Percentiles rank a stretch among this genome's conserved stretches.
These are phyloP conservation scores for Leptodactylus fuscus DNA, from an alignment of 2,113 vertebrate species.

Conservation along the genomic window DNA sequence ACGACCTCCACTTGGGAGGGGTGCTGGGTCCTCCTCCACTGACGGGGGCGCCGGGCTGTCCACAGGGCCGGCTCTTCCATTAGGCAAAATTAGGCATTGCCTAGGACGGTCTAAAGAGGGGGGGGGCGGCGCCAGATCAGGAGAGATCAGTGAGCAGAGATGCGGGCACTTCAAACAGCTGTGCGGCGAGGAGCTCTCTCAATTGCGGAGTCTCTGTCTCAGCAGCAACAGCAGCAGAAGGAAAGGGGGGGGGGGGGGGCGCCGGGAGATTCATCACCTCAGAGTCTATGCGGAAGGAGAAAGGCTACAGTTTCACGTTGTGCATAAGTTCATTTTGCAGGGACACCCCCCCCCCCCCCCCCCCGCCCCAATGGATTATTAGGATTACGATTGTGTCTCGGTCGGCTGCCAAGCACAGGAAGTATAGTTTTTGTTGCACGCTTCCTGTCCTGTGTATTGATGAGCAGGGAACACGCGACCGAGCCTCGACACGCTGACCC, in stretches of 20 bases:
- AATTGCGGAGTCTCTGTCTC: background rate
- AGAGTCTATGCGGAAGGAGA: slow-evolving; percentile 55
- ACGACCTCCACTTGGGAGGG: slow-evolving; percentile 67
- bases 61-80: slow-evolving; percentile 39
- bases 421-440: background rate
- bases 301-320: slow-evolving; percentile 45
- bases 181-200: background rate
- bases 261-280: slow-evolving; percentile 19
- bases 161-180: slow-evolving; percentile 38
- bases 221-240: slow-evolving; percentile 7
- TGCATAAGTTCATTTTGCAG: slow-evolving; percentile 38
- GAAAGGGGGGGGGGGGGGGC: background rate
- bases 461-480: background rate
- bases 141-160: background rate
- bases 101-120: slow-evolving; percentile 59
- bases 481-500: background rate
- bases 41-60: slow-evolving; percentile 58
- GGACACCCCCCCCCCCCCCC: background rate
- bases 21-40: slow-evolving; percentile 55
- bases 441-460: background rate
- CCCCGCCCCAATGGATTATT: background rate
- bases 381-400: background rate
- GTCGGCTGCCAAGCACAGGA: background rate
- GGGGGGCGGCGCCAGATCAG: slow-evolving; percentile 33
- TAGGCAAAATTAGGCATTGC: slow-evolving; percentile 45